A percentile compares a stretch with the other conserved stretches of the same genome.
These are phyloP conservation scores for Noctua janthina DNA, from an alignment of 2,888 invertebrate genomes.

Conservation along the genomic window DNA sequence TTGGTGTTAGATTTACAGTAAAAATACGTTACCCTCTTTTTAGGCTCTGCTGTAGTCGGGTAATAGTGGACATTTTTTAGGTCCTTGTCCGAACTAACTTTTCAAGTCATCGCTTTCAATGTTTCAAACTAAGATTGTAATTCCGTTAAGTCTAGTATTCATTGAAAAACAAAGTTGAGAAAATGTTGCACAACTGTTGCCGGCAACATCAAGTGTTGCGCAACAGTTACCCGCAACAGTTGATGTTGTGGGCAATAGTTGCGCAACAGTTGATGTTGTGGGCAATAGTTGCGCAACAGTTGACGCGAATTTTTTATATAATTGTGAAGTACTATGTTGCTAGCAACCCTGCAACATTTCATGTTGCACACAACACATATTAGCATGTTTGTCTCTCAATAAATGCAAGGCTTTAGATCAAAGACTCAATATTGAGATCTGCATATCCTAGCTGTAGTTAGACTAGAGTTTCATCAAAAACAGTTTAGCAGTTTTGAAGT, in stretches of 20 bases:
- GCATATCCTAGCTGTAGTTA: slow-evolving; percentile 52
- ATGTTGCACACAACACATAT: slow-evolving; percentile 2
- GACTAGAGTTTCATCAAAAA: slow-evolving; percentile 26
- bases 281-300: background rate
- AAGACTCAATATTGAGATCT: slow-evolving; percentile 38
- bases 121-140: slow-evolving; percentile 4
- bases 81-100: slow-evolving; percentile 1
- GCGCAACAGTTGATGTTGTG: background rate
- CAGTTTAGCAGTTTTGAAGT: slow-evolving; percentile 27
- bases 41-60: background rate
- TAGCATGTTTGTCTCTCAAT: background rate
- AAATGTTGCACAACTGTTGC: background rate
- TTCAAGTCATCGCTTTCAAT: slow-evolving; percentile 31
- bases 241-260: background rate
- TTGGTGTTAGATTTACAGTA: slow-evolving; percentile 26
- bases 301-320: background rate
- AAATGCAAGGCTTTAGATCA: background rate
- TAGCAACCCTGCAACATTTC: background rate
- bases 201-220: background rate
- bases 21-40: slow-evolving; percentile 2
- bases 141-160: background rate
- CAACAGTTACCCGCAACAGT: background rate
- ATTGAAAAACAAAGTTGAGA: background rate
- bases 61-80: slow-evolving; percentile 1
- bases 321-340: background rate